Conservation (phyloP, 2,113 vertebrate genomes). For the Castor canadensis region DNA sequence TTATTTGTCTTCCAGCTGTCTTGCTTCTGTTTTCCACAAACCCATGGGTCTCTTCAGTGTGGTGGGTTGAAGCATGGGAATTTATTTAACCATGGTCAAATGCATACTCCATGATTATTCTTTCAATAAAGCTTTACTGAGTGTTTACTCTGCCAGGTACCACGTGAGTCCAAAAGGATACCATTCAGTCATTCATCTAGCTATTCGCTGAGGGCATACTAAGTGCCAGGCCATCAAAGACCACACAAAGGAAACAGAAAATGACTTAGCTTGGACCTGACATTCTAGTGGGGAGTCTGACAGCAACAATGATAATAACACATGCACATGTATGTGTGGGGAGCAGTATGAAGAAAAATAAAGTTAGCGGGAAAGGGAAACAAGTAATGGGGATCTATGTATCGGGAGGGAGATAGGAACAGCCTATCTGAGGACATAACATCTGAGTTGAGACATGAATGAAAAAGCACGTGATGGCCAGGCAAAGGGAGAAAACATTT, state of each 20-base stretch:
- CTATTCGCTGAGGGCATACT: neutral
- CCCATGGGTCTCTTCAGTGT: conserved; percentile 53
- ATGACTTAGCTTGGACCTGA: too few species aligned
- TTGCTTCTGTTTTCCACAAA: conserved; percentile 70
- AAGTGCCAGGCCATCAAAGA: neutral
- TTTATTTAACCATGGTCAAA: conserved; percentile 42
- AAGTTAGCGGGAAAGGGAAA: neutral
- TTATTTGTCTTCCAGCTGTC: conserved; percentile 80
- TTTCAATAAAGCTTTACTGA: conserved; percentile 1
- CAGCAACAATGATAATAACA: rapidly evolving
- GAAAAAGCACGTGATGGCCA: neutral
- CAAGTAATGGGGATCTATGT: neutral
- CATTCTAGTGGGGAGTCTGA: neutral
- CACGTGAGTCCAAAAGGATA: neutral
- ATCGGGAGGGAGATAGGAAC: neutral
- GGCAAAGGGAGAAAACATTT: neutral
- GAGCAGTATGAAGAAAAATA: neutral
- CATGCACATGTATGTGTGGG: neutral
- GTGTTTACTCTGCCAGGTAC: neutral
- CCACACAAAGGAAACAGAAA: neutral
- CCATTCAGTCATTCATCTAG: neutral
- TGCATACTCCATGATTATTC: neutral
- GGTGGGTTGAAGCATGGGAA: conserved; percentile 53
- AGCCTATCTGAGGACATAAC: neutral
- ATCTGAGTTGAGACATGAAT: neutral